Percentiles rank a stretch among this genome's conserved stretches.
Conservation (phyloP, 53 echinoderm and acorn worm genomes). For the Holothuria leucospilota region DNA sequence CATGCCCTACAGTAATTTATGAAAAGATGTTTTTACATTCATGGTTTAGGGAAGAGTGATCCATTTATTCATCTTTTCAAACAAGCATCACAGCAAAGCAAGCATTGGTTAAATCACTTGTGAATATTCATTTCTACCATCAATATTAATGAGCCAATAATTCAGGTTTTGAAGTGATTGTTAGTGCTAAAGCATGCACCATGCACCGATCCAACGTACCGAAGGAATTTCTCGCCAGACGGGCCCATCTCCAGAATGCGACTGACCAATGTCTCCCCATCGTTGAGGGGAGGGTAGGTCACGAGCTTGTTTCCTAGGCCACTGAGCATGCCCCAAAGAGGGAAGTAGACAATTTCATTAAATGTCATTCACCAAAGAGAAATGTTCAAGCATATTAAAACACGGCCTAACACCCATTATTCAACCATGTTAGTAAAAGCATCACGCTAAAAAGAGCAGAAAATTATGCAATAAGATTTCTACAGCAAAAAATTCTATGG, state of each 20-base stretch:
- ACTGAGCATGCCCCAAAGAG: slow-evolving; percentile 65
- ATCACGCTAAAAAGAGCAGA: no score
- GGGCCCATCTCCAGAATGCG: slow-evolving; percentile 98
- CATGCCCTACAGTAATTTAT: no score
- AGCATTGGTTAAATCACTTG: no score
- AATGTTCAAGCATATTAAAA: background rate
- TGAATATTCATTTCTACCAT: no score
- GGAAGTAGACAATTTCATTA: background rate
- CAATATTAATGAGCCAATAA: no score
- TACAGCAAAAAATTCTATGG: no score
- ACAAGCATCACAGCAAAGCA: no score
- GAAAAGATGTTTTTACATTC: no score
- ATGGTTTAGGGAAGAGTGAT: no score
- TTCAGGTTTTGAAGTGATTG: no score
- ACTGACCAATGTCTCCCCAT: slow-evolving; percentile 93
- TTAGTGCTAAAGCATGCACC: slow-evolving; percentile 3
- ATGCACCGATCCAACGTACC: slow-evolving; percentile 76
- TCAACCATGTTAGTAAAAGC: slow-evolving; percentile 3
- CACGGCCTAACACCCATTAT: background rate
- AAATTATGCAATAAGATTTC: no score
- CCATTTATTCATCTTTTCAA: no score
- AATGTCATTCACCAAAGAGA: background rate
- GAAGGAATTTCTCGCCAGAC: slow-evolving; percentile 90
- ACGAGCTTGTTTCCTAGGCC: slow-evolving; percentile 95
- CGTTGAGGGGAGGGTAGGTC: slow-evolving; percentile 96